Conservation (phyloP, 2,888 invertebrate genomes). For the Amphipoea lucens region DNA sequence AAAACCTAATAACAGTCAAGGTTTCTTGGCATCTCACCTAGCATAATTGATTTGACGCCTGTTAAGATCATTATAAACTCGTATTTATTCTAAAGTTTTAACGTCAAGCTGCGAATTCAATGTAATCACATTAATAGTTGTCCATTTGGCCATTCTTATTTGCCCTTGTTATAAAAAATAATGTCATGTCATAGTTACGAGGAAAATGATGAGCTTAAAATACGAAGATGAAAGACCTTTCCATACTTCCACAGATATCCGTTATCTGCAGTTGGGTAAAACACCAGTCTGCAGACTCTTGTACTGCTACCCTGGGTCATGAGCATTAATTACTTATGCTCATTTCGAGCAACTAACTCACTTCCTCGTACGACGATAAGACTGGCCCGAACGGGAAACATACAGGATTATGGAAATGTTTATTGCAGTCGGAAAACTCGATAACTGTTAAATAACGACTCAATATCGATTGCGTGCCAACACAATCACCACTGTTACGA, state of each 20-base stretch:
- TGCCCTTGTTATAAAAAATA: too few species aligned
- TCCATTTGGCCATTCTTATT: neutral
- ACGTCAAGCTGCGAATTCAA: constrained; percentile 31
- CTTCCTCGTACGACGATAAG: constrained; percentile 38
- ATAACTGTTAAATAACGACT: constrained; percentile 46
- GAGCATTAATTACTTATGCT: neutral
- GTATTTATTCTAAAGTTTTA: constrained; percentile 7
- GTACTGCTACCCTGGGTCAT: constrained; percentile 30
- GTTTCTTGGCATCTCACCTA: constrained; percentile 1
- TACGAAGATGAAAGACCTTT: neutral
- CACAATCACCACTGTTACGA: neutral
- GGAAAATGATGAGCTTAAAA: neutral
- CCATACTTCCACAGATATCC: neutral
- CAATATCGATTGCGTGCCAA: neutral
- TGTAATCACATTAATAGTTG: constrained; percentile 16
- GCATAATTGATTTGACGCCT: constrained; percentile 24
- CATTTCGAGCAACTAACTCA: neutral
- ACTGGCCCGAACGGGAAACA: constrained; percentile 38
- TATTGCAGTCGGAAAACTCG: constrained; percentile 53
- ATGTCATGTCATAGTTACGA: too few species aligned
- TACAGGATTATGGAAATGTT: constrained; percentile 49
- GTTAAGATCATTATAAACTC: constrained; percentile 3
- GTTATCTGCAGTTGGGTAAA: neutral
- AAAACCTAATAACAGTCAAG: constrained; percentile 14
- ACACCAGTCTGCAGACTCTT: constrained; percentile 1